Evolutionary conservation across 2,888 invertebrate species (phyloP).

Genomic region (Amorpha juglandis): DNA sequence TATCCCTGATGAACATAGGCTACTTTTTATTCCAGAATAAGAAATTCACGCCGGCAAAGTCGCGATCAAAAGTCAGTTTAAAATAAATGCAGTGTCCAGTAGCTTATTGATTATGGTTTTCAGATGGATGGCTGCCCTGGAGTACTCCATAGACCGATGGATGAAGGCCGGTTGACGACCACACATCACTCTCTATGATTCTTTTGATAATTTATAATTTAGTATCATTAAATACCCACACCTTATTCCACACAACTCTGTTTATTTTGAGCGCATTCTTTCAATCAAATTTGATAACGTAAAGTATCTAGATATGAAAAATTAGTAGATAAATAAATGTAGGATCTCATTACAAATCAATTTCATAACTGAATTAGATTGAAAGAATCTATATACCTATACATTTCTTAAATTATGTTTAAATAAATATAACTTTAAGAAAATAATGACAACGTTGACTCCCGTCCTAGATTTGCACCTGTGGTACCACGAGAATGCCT

Average conservation of each 20-base stretch:
- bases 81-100: too few species aligned
- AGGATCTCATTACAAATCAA: slow-evolving; percentile 8
- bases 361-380: neutral
- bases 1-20: neutral
- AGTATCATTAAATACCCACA: slow-evolving; percentile 29
- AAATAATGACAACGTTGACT: slow-evolving; percentile 38
- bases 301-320: neutral
- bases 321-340: neutral
- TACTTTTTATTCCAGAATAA: too few species aligned
- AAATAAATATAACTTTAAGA: slow-evolving; percentile 28
- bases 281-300: neutral
- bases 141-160: slow-evolving; percentile 97
- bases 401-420: too few species aligned
- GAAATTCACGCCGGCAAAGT: too few species aligned
- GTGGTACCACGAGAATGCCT: slow-evolving; percentile 22
- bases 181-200: slow-evolving; percentile 55
- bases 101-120: slow-evolving; percentile 40
- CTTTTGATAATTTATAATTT: slow-evolving; percentile 68
- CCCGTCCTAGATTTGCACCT: slow-evolving; percentile 38
- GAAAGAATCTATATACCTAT: neutral
- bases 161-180: slow-evolving; percentile 89
- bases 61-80: too few species aligned
- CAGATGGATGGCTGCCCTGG: slow-evolving; percentile 97
- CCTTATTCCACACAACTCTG: neutral
- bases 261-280: neutral